Evolutionary conservation across 2,113 vertebrate genomes (phyloP).

Genomic region (Eudorcas thomsonii): DNA sequence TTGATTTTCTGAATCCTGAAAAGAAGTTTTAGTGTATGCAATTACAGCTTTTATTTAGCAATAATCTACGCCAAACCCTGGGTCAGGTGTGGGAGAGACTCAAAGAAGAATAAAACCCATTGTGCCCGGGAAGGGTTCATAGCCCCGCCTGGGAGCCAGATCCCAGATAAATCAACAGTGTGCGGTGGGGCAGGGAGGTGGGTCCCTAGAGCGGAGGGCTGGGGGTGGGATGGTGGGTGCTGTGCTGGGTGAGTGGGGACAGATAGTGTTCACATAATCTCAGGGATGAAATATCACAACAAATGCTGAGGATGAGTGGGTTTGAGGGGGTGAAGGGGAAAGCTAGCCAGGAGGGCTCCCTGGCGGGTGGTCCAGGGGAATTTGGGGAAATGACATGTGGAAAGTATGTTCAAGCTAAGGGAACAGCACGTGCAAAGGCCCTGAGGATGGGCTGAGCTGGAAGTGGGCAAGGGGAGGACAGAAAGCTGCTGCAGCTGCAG

Average conservation of each 20-base stretch:
- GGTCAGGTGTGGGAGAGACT: neutral
- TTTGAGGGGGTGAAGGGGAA: neutral
- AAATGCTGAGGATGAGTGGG: accelerated
- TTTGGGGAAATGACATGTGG: no score
- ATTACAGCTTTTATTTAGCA: neutral
- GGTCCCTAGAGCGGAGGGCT: accelerated
- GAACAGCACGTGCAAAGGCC: neutral
- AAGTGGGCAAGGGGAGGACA: neutral
- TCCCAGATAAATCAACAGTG: neutral
- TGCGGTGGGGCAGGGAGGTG: neutral
- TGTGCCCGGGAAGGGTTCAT: neutral
- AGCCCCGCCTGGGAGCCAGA: neutral
- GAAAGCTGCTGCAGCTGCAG: neutral
- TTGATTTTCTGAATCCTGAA: slow-evolving; percentile 39
- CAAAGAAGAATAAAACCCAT: accelerated
- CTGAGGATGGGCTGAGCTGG: neutral
- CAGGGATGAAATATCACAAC: accelerated
- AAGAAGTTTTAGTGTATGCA: neutral
- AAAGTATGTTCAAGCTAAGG: neutral
- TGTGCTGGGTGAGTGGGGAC: neutral
- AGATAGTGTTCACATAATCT: neutral
- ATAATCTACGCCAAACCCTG: neutral
- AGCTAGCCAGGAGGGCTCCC: neutral
- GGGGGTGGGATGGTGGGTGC: neutral
- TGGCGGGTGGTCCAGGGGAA: neutral